Evolutionary conservation across 2,888 invertebrate genomes (phyloP).

Genomic region (Lissocephala sabroskyi): DNA sequence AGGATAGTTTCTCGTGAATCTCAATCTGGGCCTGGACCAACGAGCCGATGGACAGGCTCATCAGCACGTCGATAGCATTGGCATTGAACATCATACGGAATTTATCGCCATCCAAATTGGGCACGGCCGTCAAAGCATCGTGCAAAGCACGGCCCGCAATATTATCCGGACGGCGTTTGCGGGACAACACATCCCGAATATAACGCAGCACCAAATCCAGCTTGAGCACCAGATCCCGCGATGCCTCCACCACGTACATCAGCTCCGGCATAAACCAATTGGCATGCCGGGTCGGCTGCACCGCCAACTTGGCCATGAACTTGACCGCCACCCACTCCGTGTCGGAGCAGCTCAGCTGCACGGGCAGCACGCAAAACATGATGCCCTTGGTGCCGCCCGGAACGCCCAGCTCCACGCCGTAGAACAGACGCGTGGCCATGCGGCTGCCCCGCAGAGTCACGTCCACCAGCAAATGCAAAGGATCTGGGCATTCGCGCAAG

Average conservation of each 20-base stretch:
- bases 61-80: slow-evolving; percentile 28
- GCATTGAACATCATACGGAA: slow-evolving; percentile 32
- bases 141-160: slow-evolving; percentile 34
- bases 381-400: slow-evolving; percentile 41
- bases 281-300: slow-evolving; percentile 10
- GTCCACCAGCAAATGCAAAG: slow-evolving; percentile 41
- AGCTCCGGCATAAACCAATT: slow-evolving; percentile 29
- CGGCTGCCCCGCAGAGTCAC: slow-evolving; percentile 21
- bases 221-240: slow-evolving; percentile 24
- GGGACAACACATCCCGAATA: slow-evolving; percentile 38
- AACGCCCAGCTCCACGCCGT: slow-evolving; percentile 34
- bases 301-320: slow-evolving; percentile 27
- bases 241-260: slow-evolving; percentile 28
- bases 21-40: slow-evolving; percentile 39
- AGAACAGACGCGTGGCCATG: slow-evolving; percentile 28
- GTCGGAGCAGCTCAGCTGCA: slow-evolving; percentile 12
- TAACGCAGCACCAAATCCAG: slow-evolving; percentile 40
- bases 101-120: slow-evolving; percentile 32
- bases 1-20: slow-evolving; percentile 37
- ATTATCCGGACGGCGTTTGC: slow-evolving; percentile 39
- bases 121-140: slow-evolving; percentile 34
- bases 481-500: slow-evolving; percentile 26
- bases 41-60: slow-evolving; percentile 28
- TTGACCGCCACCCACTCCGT: slow-evolving; percentile 28
- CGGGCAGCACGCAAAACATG: slow-evolving; percentile 35